A percentile compares a stretch with the other conserved stretches of the same genome.
Conservation (phyloP, 2,113 vertebrate species). For the Suncus etruscus region DNA sequence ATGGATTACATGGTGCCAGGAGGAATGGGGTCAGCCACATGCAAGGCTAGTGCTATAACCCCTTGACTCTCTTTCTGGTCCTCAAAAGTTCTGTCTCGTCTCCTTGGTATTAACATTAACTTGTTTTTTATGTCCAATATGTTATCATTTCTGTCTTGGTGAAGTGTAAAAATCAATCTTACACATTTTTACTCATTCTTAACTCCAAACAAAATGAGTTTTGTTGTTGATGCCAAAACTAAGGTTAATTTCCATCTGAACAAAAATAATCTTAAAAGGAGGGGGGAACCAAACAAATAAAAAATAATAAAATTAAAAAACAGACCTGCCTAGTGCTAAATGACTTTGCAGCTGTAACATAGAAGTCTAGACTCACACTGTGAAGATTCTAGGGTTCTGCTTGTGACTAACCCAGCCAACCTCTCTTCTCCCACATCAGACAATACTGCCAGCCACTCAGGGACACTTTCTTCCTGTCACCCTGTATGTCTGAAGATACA, state of each 20-base stretch:
- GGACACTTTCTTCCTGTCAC: slow-evolving; percentile 21
- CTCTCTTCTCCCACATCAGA: background rate
- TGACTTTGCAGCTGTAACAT: slow-evolving; percentile 12
- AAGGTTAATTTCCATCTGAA: too few relatives aligned
- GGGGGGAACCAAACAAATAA: too few relatives aligned
- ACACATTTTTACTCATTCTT: background rate
- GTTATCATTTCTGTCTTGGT: slow-evolving; percentile 1
- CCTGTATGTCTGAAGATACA: background rate
- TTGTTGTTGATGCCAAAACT: too few relatives aligned
- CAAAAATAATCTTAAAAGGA: too few relatives aligned
- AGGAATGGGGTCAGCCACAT: too few relatives aligned
- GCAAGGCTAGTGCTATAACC: too few relatives aligned
- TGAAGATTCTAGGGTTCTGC: background rate
- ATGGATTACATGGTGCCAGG: too few relatives aligned
- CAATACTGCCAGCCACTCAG: background rate
- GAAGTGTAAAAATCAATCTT: slow-evolving; percentile 28
- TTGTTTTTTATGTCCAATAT: background rate
- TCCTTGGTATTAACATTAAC: background rate
- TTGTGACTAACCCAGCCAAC: background rate
- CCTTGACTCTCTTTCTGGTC: too few relatives aligned
- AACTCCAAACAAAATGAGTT: slow-evolving; percentile 29
- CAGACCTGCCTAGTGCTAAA: background rate
- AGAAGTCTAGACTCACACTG: slow-evolving; percentile 38
- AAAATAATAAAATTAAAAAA: slow-evolving; percentile 68
- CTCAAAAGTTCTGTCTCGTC: background rate